Evolutionary conservation across 2,888 invertebrate genomes (phyloP).

Genomic region (Drosophila peninsularis): DNA sequence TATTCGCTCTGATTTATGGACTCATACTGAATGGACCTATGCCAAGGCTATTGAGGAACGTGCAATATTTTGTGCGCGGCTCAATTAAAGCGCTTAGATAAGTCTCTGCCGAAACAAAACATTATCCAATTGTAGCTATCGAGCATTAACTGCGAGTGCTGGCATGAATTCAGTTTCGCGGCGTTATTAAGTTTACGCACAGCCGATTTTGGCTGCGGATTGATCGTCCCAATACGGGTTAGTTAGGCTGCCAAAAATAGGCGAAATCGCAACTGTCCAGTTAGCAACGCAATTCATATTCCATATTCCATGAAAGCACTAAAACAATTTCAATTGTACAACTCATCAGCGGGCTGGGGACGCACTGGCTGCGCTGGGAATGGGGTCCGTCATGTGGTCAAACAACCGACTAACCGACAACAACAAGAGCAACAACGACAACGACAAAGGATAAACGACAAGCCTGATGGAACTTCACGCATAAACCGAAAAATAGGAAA

Average conservation of each 20-base stretch:
- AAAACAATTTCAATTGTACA: constrained; percentile 53
- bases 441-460: constrained; percentile 52
- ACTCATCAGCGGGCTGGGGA: constrained; percentile 29
- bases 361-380: constrained; percentile 32
- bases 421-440: constrained; percentile 22
- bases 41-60: neutral
- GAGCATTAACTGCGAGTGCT: neutral
- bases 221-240: neutral
- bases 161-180: too few relatives aligned
- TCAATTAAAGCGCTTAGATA: constrained; percentile 2
- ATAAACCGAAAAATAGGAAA: constrained; percentile 62
- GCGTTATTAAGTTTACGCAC: neutral
- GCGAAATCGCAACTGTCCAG: constrained; percentile 3
- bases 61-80: neutral
- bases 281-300: constrained; percentile 37
- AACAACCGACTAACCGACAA: constrained; percentile 61
- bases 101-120: neutral
- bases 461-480: constrained; percentile 64
- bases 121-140: constrained; percentile 7
- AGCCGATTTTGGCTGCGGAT: neutral
- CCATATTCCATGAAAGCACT: constrained; percentile 41
- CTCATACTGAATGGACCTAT: neutral
- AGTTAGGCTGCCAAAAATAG: neutral
- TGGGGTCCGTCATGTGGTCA: constrained; percentile 75
- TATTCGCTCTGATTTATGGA: constrained; percentile 8